A percentile compares a stretch with the other conserved stretches of the same genome.
phyloP scores from a whole-genome alignment of 1,140 invertebrate genomes.

The Zaprionus lachaisei region DNA sequence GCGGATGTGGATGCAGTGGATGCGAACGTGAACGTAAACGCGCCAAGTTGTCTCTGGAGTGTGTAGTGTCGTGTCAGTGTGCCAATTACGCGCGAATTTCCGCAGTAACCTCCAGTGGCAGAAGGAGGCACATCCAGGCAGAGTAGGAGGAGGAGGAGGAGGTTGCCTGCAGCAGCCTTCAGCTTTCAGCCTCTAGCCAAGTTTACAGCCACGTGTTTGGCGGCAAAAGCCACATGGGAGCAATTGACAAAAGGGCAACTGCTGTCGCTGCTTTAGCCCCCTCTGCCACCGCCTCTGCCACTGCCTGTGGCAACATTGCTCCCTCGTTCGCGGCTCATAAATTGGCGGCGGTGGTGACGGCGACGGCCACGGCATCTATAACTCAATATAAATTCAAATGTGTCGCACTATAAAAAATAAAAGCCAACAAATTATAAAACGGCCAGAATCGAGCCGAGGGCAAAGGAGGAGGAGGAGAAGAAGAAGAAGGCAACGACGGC shows the following conservation, averaged over 20 bases:
- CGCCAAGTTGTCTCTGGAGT: constrained; percentile 54
- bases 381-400: constrained; percentile 82
- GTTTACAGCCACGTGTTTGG: constrained; percentile 70
- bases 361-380: constrained; percentile 42
- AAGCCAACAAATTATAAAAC: constrained; percentile 66
- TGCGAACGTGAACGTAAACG: constrained; percentile 33
- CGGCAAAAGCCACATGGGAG: constrained; percentile 76
- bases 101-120: constrained; percentile 60
- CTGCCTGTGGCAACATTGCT: constrained; percentile 19
- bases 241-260: constrained; percentile 81
- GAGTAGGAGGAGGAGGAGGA: neutral
- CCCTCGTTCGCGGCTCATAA: constrained; percentile 58
- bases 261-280: neutral
- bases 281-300: constrained; percentile 5
- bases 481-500: constrained; percentile 21
- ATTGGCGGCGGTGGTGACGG: constrained; percentile 55
- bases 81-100: constrained; percentile 80
- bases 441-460: constrained; percentile 21
- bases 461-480: neutral
- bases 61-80: constrained; percentile 67
- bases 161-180: neutral
- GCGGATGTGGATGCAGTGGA: constrained; percentile 35
- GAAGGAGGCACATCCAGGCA: constrained; percentile 2
- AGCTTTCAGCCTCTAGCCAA: constrained; percentile 16
- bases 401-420: constrained; percentile 38